phyloP scores from a whole-genome alignment of 2,797 vertebrate species.

The Tenualosa thibaudeaui region DNA sequence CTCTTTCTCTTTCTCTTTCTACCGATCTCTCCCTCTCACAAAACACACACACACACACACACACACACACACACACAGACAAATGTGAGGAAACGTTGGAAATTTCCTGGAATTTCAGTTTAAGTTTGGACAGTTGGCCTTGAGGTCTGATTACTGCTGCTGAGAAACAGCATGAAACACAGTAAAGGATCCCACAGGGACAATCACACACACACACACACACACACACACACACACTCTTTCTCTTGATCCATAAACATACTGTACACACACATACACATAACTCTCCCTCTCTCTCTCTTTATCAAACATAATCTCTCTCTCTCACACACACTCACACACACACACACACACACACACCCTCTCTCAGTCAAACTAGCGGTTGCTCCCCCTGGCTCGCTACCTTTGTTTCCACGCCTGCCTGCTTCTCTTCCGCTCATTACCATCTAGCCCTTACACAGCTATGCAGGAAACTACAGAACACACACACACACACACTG shows the following conservation, averaged over 20 bases:
- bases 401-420: slow-evolving; percentile 13
- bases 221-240: not conserved
- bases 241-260: too few relatives aligned
- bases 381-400: slow-evolving; percentile 8
- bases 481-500: not conserved
- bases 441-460: slow-evolving; percentile 10
- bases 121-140: not conserved
- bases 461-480: not conserved
- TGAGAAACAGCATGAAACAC: not conserved
- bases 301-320: too few relatives aligned
- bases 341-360: not conserved
- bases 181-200: not conserved
- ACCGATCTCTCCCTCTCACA: too few relatives aligned
- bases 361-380: slow-evolving; percentile 23
- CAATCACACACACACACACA: slow-evolving; percentile 36
- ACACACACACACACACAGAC: not conserved
- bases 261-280: too few relatives aligned
- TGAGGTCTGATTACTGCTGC: not conserved
- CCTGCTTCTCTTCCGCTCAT: not conserved
- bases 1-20: too few relatives aligned
- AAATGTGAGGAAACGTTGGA: not conserved
- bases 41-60: not conserved
- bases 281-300: too few relatives aligned
- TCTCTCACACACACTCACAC: not conserved
- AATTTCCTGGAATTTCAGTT: not conserved